These are phyloP conservation scores for Oriolus oriolus DNA, from an alignment of 2,113 vertebrate genomes.

Conservation along the genomic window DNA sequence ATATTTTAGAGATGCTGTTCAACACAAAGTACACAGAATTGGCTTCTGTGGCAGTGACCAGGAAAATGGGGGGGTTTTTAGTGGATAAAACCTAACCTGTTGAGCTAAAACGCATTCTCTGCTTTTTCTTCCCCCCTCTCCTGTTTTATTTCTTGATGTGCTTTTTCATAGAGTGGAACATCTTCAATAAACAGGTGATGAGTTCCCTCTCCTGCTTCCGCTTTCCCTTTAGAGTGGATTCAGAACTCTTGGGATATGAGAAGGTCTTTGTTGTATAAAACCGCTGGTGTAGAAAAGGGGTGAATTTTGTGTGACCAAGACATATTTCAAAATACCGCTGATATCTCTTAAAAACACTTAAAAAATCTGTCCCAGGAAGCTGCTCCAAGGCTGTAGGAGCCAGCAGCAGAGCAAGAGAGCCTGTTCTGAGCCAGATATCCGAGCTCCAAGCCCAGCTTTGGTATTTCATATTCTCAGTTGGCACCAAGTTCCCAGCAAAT, in stretches of 20 bases:
- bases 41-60: neutral
- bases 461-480: neutral
- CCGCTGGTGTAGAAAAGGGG: neutral
- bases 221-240: neutral
- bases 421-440: neutral
- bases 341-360: neutral
- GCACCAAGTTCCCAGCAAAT: neutral
- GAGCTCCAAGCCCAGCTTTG: neutral
- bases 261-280: neutral
- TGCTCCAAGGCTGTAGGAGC: neutral
- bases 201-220: neutral
- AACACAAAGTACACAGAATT: neutral
- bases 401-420: neutral
- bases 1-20: neutral
- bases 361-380: neutral
- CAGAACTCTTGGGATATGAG: neutral
- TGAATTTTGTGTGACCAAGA: neutral
- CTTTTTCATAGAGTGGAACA: neutral
- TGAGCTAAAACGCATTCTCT: neutral
- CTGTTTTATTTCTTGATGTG: neutral
- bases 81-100: neutral
- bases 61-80: neutral
- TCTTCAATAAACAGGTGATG: neutral
- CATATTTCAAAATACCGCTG: neutral
- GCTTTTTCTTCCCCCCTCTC: accelerated